Conservation (phyloP, 2,888 invertebrate genomes). For the Phyllotreta striolata region DNA sequence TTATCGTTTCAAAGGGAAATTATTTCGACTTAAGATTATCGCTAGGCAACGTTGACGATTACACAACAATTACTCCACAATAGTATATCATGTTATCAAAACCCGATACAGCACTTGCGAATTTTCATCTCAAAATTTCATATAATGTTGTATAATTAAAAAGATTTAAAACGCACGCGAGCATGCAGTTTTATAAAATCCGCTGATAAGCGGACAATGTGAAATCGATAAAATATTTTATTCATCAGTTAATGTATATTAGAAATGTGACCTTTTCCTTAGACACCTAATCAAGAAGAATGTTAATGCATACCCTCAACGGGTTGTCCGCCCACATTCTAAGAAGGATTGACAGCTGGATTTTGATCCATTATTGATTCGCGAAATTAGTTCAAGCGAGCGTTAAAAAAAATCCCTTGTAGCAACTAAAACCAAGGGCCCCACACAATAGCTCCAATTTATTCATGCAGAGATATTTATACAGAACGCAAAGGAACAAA, state of each 20-base stretch:
- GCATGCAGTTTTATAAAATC: conserved; percentile 21
- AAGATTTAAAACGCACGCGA: conserved; percentile 27
- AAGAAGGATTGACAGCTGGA: not conserved
- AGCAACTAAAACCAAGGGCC: too few species aligned
- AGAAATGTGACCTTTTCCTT: conserved; percentile 20
- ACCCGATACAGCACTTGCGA: too few species aligned
- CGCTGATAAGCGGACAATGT: conserved; percentile 5
- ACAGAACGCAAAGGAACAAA: too few species aligned
- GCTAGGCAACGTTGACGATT: not conserved
- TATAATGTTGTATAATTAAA: conserved; percentile 5
- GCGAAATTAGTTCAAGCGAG: too few species aligned
- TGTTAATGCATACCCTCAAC: conserved; percentile 3
- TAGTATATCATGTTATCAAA: too few species aligned
- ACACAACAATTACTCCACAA: not conserved
- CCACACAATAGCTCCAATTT: too few species aligned
- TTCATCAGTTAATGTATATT: conserved; percentile 17
- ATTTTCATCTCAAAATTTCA: conserved; percentile 7
- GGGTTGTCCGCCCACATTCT: conserved; percentile 7
- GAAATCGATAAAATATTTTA: conserved; percentile 17
- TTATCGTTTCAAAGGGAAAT: not conserved
- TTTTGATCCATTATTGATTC: too few species aligned
- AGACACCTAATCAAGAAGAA: conserved; percentile 12
- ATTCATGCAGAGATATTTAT: too few species aligned
- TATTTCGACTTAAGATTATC: not conserved
- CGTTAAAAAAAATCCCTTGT: too few species aligned